These are phyloP conservation scores for Propsilocerus akamusi DNA, from an alignment of 1,140 invertebrate species.

Conservation along the genomic window DNA sequence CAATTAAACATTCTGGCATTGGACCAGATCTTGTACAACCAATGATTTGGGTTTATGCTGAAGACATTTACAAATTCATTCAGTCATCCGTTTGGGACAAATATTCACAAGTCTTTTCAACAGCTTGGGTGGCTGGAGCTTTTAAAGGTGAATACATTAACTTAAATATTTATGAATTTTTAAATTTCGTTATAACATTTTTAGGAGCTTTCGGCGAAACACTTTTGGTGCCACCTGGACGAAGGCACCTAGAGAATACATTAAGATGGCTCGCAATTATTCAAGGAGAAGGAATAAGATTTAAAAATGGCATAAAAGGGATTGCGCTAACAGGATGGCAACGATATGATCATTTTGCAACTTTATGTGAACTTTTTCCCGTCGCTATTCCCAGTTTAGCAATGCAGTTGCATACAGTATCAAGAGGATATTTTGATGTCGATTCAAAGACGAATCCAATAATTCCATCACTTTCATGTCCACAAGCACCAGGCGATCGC, in stretches of 20 bases:
- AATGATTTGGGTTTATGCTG: conserved; percentile 69
- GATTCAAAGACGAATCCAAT: conserved; percentile 29
- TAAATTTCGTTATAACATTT: conserved; percentile 57
- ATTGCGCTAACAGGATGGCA: conserved; percentile 64
- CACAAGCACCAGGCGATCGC: conserved; percentile 12
- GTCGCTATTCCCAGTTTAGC: conserved; percentile 58
- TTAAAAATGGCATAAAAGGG: conserved; percentile 37
- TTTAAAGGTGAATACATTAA: too few relatives aligned
- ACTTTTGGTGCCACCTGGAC: conserved; percentile 44
- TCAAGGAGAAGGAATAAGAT: conserved; percentile 29
- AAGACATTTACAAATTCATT: conserved; percentile 35
- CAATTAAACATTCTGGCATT: conserved; percentile 47
- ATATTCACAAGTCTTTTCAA: conserved; percentile 62
- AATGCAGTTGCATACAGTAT: conserved; percentile 35
- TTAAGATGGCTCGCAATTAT: conserved; percentile 47
- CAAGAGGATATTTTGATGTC: conserved; percentile 39
- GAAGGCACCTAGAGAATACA: conserved; percentile 49
- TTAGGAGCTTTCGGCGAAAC: conserved; percentile 77
- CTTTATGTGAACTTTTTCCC: conserved; percentile 81
- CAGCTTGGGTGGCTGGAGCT: conserved; percentile 52
- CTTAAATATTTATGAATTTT: conserved; percentile 57
- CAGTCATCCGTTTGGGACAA: conserved; percentile 47
- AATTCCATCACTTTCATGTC: conserved; percentile 34
- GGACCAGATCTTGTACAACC: conserved; percentile 59
- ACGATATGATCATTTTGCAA: conserved; percentile 75